phyloP scores from a whole-genome alignment of 2,113 vertebrate species.

The Lethenteron reissneri region DNA sequence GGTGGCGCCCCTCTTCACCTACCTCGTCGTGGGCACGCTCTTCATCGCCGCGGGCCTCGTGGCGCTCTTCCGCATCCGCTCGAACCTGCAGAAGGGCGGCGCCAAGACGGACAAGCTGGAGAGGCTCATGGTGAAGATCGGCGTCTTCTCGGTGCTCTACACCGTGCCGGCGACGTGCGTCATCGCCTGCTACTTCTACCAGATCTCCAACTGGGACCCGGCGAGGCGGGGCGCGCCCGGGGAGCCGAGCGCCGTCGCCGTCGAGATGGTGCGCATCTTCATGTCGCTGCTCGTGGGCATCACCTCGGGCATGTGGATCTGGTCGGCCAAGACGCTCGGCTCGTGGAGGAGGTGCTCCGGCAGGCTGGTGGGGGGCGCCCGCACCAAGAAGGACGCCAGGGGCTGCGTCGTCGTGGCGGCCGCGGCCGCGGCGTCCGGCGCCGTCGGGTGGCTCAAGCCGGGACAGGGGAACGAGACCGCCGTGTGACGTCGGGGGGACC shows the following conservation, averaged over 20 bases:
- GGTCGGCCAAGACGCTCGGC: slow-evolving; percentile 94
- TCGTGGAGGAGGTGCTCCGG: slow-evolving; percentile 85
- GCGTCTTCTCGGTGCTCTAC: slow-evolving; percentile 94
- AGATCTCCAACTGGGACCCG: slow-evolving; percentile 75
- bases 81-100: slow-evolving; percentile 92
- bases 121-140: slow-evolving; percentile 92
- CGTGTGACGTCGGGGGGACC: slow-evolving; percentile 32
- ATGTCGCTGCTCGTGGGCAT: slow-evolving; percentile 92
- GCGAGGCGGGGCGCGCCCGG: slow-evolving; percentile 41
- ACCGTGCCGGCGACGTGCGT: slow-evolving; percentile 85
- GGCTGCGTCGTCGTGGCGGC: background rate
- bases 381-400: slow-evolving; percentile 43
- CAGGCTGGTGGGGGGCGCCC: slow-evolving; percentile 51
- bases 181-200: slow-evolving; percentile 88
- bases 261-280: slow-evolving; percentile 93
- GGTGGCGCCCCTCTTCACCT: slow-evolving; percentile 77
- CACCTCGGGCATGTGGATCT: slow-evolving; percentile 98
- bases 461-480: slow-evolving; percentile 80
- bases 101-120: slow-evolving; percentile 96
- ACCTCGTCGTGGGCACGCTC: slow-evolving; percentile 76
- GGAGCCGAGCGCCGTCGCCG: slow-evolving; percentile 59
- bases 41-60: slow-evolving; percentile 86
- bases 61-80: slow-evolving; percentile 92
- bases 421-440: slow-evolving; percentile 13
- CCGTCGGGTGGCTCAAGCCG: slow-evolving; percentile 60